These are phyloP conservation scores for Pecten maximus DNA, from an alignment of 2,888 invertebrate species.

Conservation along the genomic window DNA sequence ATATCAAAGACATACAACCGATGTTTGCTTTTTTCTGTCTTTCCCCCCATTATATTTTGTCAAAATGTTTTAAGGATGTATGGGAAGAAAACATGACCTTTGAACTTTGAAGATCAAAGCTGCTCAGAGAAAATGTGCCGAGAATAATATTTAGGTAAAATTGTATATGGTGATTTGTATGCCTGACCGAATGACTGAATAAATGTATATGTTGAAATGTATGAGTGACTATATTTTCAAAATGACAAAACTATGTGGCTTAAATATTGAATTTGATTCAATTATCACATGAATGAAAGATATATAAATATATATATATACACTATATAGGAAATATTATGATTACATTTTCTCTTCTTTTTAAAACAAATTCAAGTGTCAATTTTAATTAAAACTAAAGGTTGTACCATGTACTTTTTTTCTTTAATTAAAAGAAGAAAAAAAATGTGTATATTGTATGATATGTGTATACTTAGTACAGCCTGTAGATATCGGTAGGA, in stretches of 20 bases:
- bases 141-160: neutral
- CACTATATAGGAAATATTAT: conserved; percentile 6
- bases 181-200: neutral
- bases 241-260: conserved; percentile 35
- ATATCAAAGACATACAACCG: neutral
- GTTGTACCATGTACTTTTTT: neutral
- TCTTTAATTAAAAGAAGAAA: neutral
- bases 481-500: neutral
- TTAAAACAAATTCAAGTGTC: conserved; percentile 23
- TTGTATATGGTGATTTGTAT: neutral
- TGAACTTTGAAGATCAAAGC: conserved; percentile 27
- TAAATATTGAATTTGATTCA: conserved; percentile 35
- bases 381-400: conserved; percentile 3
- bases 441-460: neutral
- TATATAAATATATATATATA: conserved; percentile 26
- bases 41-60: neutral
- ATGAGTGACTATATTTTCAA: conserved; percentile 22
- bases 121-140: conserved; percentile 31
- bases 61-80: neutral
- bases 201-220: conserved; percentile 1
- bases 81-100: neutral
- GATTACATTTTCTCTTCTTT: conserved; percentile 29
- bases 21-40: neutral
- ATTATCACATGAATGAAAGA: conserved; percentile 27
- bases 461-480: conserved; percentile 11